These are phyloP conservation scores for Chromoteleia sp. DNA, from an alignment of 2,888 invertebrate species.

Conservation along the genomic window DNA sequence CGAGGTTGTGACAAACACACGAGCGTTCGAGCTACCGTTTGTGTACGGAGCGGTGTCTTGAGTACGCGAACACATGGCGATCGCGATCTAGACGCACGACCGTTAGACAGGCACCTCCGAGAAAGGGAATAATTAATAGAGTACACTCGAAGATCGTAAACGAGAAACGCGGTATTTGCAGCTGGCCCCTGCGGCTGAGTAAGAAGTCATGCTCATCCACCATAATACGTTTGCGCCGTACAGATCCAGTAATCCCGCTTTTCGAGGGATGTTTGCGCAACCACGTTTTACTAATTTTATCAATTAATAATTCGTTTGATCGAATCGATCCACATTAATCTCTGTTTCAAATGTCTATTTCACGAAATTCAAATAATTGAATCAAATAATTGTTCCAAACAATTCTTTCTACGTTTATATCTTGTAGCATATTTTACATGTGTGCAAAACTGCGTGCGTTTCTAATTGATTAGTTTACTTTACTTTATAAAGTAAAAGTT, in stretches of 20 bases:
- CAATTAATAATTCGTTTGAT: constrained; percentile 39
- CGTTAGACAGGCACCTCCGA: constrained; percentile 65
- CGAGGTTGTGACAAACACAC: constrained; percentile 54
- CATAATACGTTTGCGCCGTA: constrained; percentile 60
- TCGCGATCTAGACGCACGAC: constrained; percentile 66
- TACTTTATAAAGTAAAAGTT: too few species aligned
- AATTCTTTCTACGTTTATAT: too few species aligned
- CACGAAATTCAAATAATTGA: too few species aligned
- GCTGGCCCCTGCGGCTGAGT: constrained; percentile 70
- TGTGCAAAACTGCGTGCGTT: too few species aligned
- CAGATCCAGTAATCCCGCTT: constrained; percentile 36
- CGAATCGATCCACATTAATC: not conserved
- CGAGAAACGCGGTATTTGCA: constrained; percentile 67
- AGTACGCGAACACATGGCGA: constrained; percentile 64
- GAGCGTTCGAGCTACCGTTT: constrained; percentile 48
- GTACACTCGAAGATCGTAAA: constrained; percentile 68
- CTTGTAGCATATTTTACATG: too few species aligned
- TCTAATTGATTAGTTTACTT: too few species aligned
- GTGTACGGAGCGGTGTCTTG: constrained; percentile 62
- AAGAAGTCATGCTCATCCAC: constrained; percentile 67
- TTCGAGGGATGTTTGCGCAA: constrained; percentile 31
- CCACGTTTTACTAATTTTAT: constrained; percentile 38
- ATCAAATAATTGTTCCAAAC: too few species aligned
- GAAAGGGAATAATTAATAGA: constrained; percentile 73
- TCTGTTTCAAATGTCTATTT: too few species aligned